A percentile compares a stretch with the other conserved stretches of the same genome.
These are phyloP conservation scores for Melanotus villosus DNA, from an alignment of 2,888 invertebrate species.

Conservation along the genomic window DNA sequence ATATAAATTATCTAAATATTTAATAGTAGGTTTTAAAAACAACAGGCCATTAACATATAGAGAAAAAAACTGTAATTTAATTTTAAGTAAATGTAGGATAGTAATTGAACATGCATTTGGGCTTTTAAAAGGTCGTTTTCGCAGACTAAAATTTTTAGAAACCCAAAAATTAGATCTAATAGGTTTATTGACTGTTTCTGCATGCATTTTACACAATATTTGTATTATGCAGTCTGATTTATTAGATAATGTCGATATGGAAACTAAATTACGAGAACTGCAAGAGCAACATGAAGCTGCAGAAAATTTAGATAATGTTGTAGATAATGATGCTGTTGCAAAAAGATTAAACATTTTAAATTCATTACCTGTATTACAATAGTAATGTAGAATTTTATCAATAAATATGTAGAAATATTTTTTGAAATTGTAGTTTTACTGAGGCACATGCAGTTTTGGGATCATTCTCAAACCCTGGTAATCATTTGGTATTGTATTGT, in stretches of 20 bases:
- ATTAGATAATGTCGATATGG: not conserved
- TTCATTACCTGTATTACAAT: not conserved
- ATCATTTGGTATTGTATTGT: too few relatives aligned
- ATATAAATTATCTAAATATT: slow-evolving; percentile 40
- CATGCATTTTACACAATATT: slow-evolving; percentile 29
- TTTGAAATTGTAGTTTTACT: too few relatives aligned
- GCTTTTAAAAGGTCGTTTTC: slow-evolving; percentile 51
- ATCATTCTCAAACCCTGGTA: too few relatives aligned
- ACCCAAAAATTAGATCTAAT: slow-evolving; percentile 47
- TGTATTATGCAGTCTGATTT: slow-evolving; percentile 19
- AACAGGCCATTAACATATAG: not conserved
- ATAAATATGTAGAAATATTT: too few relatives aligned
- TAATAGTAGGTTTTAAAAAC: slow-evolving; percentile 55
- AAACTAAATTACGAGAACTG: too few relatives aligned
- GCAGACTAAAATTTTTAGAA: slow-evolving; percentile 48
- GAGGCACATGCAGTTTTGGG: too few relatives aligned
- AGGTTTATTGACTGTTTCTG: slow-evolving; percentile 40
- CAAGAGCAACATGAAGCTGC: not conserved
- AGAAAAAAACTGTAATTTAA: slow-evolving; percentile 49
- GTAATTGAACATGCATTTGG: slow-evolving; percentile 52
- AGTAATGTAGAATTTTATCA: too few relatives aligned
- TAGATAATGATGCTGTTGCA: not conserved
- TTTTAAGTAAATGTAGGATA: slow-evolving; percentile 42
- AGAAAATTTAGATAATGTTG: not conserved
- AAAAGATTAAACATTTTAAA: not conserved